Evolutionary conservation across 2,797 vertebrate genomes (phyloP).

Genomic region (Spinus pinus): DNA sequence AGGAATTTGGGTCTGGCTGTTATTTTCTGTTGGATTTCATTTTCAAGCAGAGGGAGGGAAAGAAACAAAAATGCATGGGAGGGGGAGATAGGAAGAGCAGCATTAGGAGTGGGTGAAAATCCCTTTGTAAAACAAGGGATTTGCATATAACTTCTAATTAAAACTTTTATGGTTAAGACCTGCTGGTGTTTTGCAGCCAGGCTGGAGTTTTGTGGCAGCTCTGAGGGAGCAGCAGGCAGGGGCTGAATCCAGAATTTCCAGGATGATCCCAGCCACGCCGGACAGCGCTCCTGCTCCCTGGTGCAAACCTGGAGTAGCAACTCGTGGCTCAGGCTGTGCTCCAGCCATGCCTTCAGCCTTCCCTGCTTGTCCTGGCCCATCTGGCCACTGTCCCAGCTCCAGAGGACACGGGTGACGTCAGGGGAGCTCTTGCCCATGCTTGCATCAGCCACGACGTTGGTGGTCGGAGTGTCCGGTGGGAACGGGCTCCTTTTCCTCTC

Average conservation of each 20-base stretch:
- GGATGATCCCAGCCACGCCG: accelerated
- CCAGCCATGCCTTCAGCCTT: background rate
- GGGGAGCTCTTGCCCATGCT: background rate
- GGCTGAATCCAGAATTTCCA: background rate
- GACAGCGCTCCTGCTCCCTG: accelerated
- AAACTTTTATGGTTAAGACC: background rate
- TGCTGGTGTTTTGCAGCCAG: background rate
- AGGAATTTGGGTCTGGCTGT: background rate
- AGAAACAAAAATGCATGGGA: background rate
- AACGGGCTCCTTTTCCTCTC: background rate
- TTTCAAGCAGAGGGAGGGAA: background rate
- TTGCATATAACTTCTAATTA: background rate
- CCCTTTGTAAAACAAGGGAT: background rate
- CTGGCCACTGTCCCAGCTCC: background rate
- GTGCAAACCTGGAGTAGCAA: background rate
- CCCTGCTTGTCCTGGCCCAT: background rate
- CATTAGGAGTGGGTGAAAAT: background rate
- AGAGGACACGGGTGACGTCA: background rate
- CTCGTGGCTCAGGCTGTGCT: background rate
- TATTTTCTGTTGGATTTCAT: background rate
- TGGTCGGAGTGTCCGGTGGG: background rate
- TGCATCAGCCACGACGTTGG: background rate
- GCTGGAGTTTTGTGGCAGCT: background rate
- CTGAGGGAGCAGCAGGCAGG: background rate
- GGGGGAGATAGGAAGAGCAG: background rate